Base-by-base conservation (phyloP, 2,888 invertebrate genomes). In the Drosophila seclusa region DNA sequence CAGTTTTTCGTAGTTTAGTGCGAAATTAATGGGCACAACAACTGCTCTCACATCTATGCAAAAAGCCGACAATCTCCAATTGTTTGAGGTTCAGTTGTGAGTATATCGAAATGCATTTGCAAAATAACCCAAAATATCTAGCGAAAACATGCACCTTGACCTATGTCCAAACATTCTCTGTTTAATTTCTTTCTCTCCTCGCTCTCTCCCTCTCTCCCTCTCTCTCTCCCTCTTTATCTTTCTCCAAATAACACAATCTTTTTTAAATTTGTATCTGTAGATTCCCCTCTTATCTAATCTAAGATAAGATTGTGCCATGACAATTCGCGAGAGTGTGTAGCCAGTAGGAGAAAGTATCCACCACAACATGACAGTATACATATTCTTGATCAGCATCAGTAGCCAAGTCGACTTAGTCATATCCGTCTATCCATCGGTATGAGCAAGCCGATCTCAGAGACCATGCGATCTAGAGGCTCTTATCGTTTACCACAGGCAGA, bases 1-100 rank as follows among this genome's bases (percentile, higher is more conserved):
- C 71, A 87, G 76, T 63, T 77, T 85, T 87, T 89, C 76, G 83
- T 87, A 82, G 83, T 68, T 78, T 76, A 73, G 89, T 87, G 86
- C 65, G 83, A 87, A 84, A 80, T 82, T 77, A 79, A 83, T 87
- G 64, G 82, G 65, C 68, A 72, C 70, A 81, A 71, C 69, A 61
- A 29, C 68, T 48, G 62, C 58, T 87, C 80, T 59, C 86, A 89
- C 68, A 72, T 66, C 54, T 65, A 73, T 89, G 85, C 58, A 66
- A 87, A 86, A 78, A 76, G 83, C 73, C 34, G 42, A 31, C 29
- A 29, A 45, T 34, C 10, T 48, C 3, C 11, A 53, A n/a, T 40
- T 38, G 21, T 42, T 42, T 52, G 31, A 50, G 29, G 16, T 32
- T 55, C 32, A 57, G 50, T 48, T 18, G 2, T 45, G 16, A 45